Percentiles rank a stretch among this genome's conserved stretches.
phyloP scores from a whole-genome alignment of 2,888 invertebrate species.

The Eucera pruinosa region DNA sequence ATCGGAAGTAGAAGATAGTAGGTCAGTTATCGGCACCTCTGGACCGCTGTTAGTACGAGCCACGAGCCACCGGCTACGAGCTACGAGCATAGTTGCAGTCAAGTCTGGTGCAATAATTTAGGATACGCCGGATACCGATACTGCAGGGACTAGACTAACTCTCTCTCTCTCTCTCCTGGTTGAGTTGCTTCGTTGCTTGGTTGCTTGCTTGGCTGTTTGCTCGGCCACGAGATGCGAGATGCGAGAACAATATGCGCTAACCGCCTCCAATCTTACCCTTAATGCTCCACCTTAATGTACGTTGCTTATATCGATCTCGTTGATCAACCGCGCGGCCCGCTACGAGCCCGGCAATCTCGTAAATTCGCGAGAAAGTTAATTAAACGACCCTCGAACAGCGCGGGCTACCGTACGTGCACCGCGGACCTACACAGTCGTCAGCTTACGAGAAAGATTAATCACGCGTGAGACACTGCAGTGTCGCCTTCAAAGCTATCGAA shows the following conservation, averaged over 20 bases:
- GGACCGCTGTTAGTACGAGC: conserved; percentile 62
- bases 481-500: too few relatives aligned
- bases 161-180: conserved; percentile 32
- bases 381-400: conserved; percentile 51
- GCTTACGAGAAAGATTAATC: conserved; percentile 45
- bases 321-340: conserved; percentile 51
- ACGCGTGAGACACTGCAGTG: conserved; percentile 12
- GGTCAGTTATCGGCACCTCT: conserved; percentile 73
- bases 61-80: too few relatives aligned
- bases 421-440: conserved; percentile 26
- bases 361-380: conserved; percentile 68
- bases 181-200: too few relatives aligned
- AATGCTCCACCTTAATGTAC: conserved; percentile 65
- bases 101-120: conserved; percentile 70
- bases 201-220: too few relatives aligned
- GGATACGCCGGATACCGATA: conserved; percentile 67
- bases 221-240: too few relatives aligned
- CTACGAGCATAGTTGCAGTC: conserved; percentile 68
- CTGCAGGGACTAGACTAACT: conserved; percentile 63
- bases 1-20: conserved; percentile 65
- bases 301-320: conserved; percentile 62
- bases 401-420: conserved; percentile 18
- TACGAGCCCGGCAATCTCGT: conserved; percentile 56
- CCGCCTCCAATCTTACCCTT: conserved; percentile 69
- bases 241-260: conserved; percentile 69